These are phyloP conservation scores for Alectura lathami DNA, from an alignment of 2,113 vertebrate genomes.

Conservation along the genomic window DNA sequence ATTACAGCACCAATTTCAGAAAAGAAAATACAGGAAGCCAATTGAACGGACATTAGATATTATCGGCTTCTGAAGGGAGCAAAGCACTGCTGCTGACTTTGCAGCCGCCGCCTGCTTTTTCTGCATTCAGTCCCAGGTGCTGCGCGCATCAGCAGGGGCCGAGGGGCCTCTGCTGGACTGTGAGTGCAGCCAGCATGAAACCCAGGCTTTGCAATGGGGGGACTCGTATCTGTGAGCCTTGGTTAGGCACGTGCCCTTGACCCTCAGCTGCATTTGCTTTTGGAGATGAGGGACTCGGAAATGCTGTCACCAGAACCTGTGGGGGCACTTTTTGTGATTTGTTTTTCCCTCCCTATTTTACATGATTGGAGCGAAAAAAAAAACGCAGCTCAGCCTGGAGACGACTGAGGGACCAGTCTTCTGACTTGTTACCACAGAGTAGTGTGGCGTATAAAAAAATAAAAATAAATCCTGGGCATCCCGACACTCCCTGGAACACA, in stretches of 20 bases:
- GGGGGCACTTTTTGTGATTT: background rate
- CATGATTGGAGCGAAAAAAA: background rate
- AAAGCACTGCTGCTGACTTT: background rate
- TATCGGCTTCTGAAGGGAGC: slow-evolving; percentile 13
- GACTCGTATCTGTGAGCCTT: background rate
- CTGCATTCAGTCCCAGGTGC: background rate
- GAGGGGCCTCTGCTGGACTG: slow-evolving; percentile 8
- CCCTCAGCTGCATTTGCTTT: background rate
- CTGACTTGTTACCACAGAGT: background rate
- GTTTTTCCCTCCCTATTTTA: background rate
- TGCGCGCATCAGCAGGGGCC: background rate
- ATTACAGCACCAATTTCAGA: slow-evolving; percentile 30
- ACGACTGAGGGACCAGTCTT: fast-evolving
- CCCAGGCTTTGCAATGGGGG: background rate
- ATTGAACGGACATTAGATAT: slow-evolving; percentile 28
- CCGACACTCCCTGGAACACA: background rate
- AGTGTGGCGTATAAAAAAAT: no score
- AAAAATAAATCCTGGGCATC: background rate
- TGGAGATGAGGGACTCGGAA: background rate
- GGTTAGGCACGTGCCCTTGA: background rate
- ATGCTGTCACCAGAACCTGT: background rate
- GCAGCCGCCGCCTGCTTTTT: background rate
- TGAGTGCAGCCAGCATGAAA: background rate
- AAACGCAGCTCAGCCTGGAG: background rate
- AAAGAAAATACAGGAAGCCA: slow-evolving; percentile 54